Evolutionary conservation across 2,888 invertebrate species (phyloP).

Genomic region (Thymelicus lineola): DNA sequence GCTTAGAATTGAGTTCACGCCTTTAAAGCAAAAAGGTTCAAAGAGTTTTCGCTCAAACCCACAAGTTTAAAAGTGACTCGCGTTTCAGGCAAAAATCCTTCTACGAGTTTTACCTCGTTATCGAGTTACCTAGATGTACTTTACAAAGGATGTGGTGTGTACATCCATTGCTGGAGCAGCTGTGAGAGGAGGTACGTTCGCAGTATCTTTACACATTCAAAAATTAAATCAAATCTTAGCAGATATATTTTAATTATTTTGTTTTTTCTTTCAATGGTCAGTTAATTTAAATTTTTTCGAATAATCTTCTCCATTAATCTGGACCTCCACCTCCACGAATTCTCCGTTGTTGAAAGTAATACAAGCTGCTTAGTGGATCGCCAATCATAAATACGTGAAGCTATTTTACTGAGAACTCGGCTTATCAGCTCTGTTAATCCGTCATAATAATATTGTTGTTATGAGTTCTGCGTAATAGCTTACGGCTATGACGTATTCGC

Average conservation of each 20-base stretch:
- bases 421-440: too few relatives aligned
- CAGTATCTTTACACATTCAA: neutral
- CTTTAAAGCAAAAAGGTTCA: constrained; percentile 25
- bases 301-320: neutral
- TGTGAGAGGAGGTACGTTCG: neutral
- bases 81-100: constrained; percentile 29
- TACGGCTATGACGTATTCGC: too few relatives aligned
- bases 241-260: too few relatives aligned
- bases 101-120: constrained; percentile 33
- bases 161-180: neutral
- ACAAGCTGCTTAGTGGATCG: too few relatives aligned
- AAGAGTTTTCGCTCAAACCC: constrained; percentile 20
- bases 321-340: too few relatives aligned
- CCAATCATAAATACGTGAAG: too few relatives aligned
- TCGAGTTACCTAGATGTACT: constrained; percentile 32
- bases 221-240: neutral
- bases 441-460: too few relatives aligned
- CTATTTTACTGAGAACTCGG: too few relatives aligned
- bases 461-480: too few relatives aligned
- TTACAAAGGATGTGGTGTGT: constrained; percentile 12
- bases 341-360: too few relatives aligned
- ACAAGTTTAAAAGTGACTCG: constrained; percentile 30
- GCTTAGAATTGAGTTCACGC: constrained; percentile 20
- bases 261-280: neutral
- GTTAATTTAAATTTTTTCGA: neutral